These are phyloP conservation scores for Tipula helvola DNA, from an alignment of 2,888 invertebrate genomes.

Conservation along the genomic window DNA sequence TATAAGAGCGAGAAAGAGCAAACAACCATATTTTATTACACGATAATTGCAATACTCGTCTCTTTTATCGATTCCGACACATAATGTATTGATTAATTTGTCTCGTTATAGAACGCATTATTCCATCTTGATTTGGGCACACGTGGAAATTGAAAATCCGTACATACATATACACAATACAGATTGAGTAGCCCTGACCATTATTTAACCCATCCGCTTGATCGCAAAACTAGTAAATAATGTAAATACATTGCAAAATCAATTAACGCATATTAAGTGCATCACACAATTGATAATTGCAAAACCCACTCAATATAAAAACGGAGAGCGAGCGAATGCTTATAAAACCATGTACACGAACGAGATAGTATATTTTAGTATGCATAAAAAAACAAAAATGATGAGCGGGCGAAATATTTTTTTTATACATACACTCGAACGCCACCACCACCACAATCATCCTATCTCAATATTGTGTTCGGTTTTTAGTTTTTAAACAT, in stretches of 20 bases:
- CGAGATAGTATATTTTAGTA: not conserved
- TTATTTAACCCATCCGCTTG: not conserved
- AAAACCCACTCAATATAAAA: not conserved
- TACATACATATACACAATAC: not conserved
- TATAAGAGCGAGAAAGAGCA: not conserved
- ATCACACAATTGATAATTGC: not conserved
- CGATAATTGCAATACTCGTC: not conserved
- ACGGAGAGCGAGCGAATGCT: not conserved
- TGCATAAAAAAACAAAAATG: not conserved
- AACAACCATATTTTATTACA: not conserved
- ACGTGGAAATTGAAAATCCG: not conserved
- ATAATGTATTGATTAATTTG: not conserved
- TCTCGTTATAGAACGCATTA: not conserved
- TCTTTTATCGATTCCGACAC: not conserved
- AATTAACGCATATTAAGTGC: not conserved
- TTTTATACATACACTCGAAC: not conserved
- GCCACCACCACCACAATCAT: not conserved
- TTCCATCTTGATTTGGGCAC: not conserved
- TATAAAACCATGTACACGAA: not conserved
- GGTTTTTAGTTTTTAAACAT: not conserved
- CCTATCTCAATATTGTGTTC: not conserved
- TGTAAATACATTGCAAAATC: not conserved
- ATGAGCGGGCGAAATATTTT: constrained; percentile 8
- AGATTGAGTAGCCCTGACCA: not conserved
- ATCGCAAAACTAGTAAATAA: not conserved